A percentile compares a stretch with the other conserved stretches of the same genome.
phyloP scores from a whole-genome alignment of 1,140 invertebrate genomes.

The Cherax quadricarinatus region DNA sequence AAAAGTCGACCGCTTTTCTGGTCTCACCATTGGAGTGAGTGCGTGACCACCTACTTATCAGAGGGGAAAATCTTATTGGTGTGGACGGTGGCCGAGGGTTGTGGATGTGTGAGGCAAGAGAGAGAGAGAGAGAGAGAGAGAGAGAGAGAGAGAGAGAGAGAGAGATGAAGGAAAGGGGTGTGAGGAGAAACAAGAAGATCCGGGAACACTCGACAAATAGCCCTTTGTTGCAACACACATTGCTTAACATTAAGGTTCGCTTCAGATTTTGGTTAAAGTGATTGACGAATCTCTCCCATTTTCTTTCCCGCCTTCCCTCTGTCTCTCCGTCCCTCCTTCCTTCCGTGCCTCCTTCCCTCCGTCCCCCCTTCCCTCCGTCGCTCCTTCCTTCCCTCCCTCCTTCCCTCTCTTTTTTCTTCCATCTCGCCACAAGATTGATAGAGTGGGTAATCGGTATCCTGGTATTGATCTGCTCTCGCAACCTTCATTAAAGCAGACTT shows the following conservation, averaged over 20 bases:
- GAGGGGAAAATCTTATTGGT: conserved; percentile 3
- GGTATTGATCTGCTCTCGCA: conserved; percentile 27
- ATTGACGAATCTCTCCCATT: too few relatives aligned
- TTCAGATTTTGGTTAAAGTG: neutral
- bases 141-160: neutral
- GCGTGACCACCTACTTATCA: neutral
- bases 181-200: too few relatives aligned
- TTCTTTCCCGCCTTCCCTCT: neutral
- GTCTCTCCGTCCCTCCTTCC: neutral
- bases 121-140: neutral
- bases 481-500: conserved; percentile 59
- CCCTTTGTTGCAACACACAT: neutral
- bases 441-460: conserved; percentile 32
- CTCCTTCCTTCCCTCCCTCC: neutral
- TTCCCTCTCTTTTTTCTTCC: neutral
- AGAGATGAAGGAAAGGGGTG: too few relatives aligned
- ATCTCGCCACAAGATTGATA: conserved; percentile 55
- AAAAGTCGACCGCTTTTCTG: neutral
- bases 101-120: neutral
- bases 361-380: neutral
- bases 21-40: neutral
- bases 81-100: neutral
- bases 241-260: neutral
- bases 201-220: neutral
- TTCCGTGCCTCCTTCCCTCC: neutral